A percentile compares a stretch with the other conserved stretches of the same genome.
These are phyloP conservation scores for Osmerus mordax DNA, from an alignment of 2,113 vertebrate genomes.

Conservation along the genomic window DNA sequence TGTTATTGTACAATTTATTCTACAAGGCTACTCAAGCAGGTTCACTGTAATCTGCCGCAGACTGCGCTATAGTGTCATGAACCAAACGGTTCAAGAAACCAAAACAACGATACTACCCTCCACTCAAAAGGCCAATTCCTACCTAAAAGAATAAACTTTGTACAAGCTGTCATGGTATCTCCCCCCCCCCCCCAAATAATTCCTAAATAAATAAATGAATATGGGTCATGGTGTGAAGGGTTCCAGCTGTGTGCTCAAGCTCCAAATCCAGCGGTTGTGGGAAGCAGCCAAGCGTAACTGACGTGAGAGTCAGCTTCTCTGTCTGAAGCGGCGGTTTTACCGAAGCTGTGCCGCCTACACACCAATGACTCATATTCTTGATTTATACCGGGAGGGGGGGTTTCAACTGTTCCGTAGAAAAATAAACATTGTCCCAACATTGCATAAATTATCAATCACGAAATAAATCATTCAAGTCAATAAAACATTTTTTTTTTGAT, in stretches of 20 bases:
- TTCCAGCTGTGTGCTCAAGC: constrained; percentile 55
- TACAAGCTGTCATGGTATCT: constrained; percentile 63
- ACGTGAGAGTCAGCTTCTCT: no score
- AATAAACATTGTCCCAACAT: constrained; percentile 78
- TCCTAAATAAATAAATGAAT: constrained; percentile 75
- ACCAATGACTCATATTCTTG: constrained; percentile 54
- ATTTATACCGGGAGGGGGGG: constrained; percentile 57
- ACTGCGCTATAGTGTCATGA: background rate
- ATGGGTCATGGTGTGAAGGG: constrained; percentile 54
- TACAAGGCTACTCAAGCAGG: constrained; percentile 22
- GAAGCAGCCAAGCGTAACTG: no score
- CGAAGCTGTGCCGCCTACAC: constrained; percentile 40
- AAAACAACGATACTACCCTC: constrained; percentile 55
- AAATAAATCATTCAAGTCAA: constrained; percentile 75
- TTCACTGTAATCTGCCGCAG: constrained; percentile 5
- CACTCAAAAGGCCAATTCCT: constrained; percentile 38
- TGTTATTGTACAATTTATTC: background rate
- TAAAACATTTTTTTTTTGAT: constrained; percentile 42
- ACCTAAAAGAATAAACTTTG: constrained; percentile 55
- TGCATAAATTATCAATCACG: constrained; percentile 76
- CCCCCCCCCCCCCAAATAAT: constrained; percentile 57
- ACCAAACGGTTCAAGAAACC: background rate
- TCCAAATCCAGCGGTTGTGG: constrained; percentile 8
- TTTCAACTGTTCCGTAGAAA: constrained; percentile 73
- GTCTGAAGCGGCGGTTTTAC: background rate